These are phyloP conservation scores for Vulpes vulpes DNA, from an alignment of 2,113 vertebrate genomes.

Conservation along the genomic window DNA sequence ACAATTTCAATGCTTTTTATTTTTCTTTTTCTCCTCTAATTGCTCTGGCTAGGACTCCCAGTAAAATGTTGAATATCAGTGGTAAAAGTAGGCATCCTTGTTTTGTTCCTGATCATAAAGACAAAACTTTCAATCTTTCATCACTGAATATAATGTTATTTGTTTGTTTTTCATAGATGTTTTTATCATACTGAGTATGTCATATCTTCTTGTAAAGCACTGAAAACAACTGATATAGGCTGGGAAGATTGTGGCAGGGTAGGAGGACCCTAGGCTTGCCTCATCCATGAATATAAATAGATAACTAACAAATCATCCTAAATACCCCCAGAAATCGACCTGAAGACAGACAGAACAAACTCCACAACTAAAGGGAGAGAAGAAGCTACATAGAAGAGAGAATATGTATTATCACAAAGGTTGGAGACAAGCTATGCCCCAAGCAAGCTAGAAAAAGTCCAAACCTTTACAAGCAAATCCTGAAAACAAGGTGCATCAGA, in stretches of 20 bases:
- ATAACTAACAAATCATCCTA: neutral
- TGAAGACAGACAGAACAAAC: neutral
- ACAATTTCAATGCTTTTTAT: neutral
- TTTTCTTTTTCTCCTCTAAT: neutral
- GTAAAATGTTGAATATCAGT: neutral
- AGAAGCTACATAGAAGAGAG: neutral
- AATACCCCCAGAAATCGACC: neutral
- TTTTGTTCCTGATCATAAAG: neutral
- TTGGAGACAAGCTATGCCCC: neutral
- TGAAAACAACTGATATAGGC: neutral
- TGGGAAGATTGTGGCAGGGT: neutral
- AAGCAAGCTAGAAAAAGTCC: neutral
- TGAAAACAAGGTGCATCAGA: neutral
- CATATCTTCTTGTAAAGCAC: neutral
- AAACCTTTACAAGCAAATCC: neutral
- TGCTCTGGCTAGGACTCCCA: neutral
- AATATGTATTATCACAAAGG: neutral
- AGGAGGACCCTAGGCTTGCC: neutral
- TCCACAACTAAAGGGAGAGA: neutral
- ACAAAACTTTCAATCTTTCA: neutral
- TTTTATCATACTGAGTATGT: constrained; percentile 11
- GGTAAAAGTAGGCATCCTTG: neutral
- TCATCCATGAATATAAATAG: neutral
- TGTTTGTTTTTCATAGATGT: neutral
- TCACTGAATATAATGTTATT: neutral